phyloP scores from a whole-genome alignment of 2,113 vertebrate genomes.

The Rousettus leschenaultii region DNA sequence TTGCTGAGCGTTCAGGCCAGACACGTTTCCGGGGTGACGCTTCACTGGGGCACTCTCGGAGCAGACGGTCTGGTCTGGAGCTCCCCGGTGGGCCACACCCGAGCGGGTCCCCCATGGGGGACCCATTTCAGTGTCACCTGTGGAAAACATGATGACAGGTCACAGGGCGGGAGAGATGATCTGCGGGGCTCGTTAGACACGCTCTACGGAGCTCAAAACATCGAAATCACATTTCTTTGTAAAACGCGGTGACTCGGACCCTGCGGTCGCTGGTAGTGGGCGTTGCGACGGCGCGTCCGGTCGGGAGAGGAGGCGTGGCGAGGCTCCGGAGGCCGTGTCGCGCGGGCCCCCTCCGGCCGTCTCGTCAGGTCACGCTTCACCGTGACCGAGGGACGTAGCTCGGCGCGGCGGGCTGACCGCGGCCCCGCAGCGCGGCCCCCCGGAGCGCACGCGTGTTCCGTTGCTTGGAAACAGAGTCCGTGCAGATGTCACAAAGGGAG shows the following conservation, averaged over 20 bases:
- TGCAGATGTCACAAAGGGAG: too few species aligned
- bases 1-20: background rate
- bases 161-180: background rate
- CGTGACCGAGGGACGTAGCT: too few species aligned
- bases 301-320: background rate
- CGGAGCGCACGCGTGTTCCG: too few species aligned
- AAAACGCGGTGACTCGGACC: background rate
- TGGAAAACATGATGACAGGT: accelerated
- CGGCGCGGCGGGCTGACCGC: too few species aligned
- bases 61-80: background rate
- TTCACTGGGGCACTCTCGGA: accelerated
- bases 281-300: background rate
- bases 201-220: background rate
- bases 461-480: too few species aligned
- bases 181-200: too few species aligned
- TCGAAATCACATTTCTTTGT: background rate
- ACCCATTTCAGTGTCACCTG: accelerated
- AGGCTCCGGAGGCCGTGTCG: too few species aligned
- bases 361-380: too few species aligned
- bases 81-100: accelerated
- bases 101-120: background rate
- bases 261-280: accelerated
- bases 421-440: too few species aligned
- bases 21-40: background rate
- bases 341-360: too few species aligned